A percentile compares a stretch with the other conserved stretches of the same genome.
Conservation (phyloP, 2,113 vertebrate genomes). For the Crotalus helleri region DNA sequence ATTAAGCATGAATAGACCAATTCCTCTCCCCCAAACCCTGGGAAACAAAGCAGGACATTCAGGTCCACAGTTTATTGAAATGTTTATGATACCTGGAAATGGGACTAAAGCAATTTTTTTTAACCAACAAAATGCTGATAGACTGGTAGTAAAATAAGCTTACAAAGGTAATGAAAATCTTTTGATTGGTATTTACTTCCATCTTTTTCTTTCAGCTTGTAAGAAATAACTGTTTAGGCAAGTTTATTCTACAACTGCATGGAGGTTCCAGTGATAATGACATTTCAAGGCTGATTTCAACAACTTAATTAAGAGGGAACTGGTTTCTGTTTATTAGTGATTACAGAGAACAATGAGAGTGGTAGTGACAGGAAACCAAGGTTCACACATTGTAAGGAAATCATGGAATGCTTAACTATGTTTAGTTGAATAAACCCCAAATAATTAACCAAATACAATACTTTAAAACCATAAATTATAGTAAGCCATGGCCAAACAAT, state of each 20-base stretch:
- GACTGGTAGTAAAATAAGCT: conserved; percentile 12
- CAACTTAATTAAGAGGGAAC: neutral
- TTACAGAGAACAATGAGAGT: neutral
- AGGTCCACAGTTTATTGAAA: conserved; percentile 16
- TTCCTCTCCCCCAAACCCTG: neutral
- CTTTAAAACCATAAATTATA: neutral
- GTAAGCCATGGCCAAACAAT: neutral
- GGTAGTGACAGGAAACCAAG: neutral
- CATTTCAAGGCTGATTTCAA: neutral
- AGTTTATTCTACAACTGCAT: conserved; percentile 1
- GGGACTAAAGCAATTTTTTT: neutral
- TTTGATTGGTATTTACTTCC: neutral
- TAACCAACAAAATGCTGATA: neutral
- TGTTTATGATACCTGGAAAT: neutral
- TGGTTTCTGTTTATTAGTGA: neutral
- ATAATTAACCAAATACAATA: neutral
- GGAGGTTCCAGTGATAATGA: neutral
- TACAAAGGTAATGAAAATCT: conserved; percentile 8
- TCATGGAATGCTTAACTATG: neutral
- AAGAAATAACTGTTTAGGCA: neutral
- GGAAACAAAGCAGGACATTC: neutral
- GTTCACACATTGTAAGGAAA: neutral
- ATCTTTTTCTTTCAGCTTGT: neutral
- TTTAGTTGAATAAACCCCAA: neutral
- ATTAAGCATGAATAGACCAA: conserved; percentile 6